Evolutionary conservation across 2,888 invertebrate genomes (phyloP), one percentile per base, ranked within the genome.

Genomic region (Caenorhabditis sp.): DNA sequence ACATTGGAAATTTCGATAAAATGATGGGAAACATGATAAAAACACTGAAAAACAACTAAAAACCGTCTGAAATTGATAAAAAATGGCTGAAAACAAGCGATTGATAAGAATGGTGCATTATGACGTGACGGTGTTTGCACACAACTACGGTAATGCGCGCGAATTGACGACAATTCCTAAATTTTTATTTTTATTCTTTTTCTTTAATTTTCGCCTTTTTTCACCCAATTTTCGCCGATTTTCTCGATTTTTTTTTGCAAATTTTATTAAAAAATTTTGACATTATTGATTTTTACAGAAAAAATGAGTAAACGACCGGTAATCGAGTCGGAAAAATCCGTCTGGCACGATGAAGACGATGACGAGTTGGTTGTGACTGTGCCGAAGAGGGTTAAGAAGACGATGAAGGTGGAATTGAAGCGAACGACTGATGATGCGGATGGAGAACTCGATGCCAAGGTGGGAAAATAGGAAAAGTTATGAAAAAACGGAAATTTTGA

Each of bases 311-410:
- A 78, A 65, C 20, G 78, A 13, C 67, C 61, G 24, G 65, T 67
- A 15, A 53, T 79, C 18, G 80, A 68, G 26, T 20, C 68, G 6
- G 58, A 53, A 62, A 67, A 70, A 18, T 37, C 84, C 1, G 82
- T 82, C 13, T 85, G 85, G 85, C 60, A 78, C 44, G 84, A 85
- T 47, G 85, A 85, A 28, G 85, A 85, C 32, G 83, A 80, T 32
- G 80, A 71, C 13, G 50, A 79, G 32, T 28, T 72, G 15, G 79
- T 76, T 15, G 55, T 85, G 11, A 24, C 56, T 0, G 60, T 85
- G 0, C 82, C 85, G 8, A 81, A 51, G 20, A 81, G 69, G 56
- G 72, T 79, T 15, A 82, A 80, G 44, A 84, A 82, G 58, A 81
- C 80, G 9, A 44, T 70, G 24, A 28, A 72, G 50, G 72, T 67